Percentiles rank a stretch among this genome's conserved stretches.
phyloP scores from a whole-genome alignment of 2,888 invertebrate species.

The Lypha dubia region DNA sequence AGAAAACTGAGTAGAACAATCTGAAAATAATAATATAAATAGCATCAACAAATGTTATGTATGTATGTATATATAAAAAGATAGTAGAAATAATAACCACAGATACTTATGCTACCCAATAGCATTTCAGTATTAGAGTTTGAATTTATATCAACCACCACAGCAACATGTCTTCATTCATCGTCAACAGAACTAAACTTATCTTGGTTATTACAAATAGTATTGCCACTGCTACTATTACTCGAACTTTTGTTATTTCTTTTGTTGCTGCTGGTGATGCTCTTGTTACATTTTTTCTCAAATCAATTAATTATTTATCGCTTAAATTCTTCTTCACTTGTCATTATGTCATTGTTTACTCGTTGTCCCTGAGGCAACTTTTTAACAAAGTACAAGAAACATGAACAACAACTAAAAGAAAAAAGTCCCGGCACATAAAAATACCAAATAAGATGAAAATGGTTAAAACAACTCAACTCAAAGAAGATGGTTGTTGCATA shows the following conservation, averaged over 20 bases:
- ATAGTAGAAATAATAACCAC: conserved; percentile 24
- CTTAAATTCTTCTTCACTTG: conserved; percentile 83
- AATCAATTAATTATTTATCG: conserved; percentile 83
- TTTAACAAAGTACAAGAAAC: conserved; percentile 67
- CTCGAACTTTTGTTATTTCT: conserved; percentile 23
- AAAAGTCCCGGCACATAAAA: conserved; percentile 26
- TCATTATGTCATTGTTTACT: conserved; percentile 83
- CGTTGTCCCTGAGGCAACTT: conserved; percentile 76
- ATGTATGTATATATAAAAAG: background rate
- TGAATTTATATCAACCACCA: conserved; percentile 63
- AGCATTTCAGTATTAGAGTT: background rate
- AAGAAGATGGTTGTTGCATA: conserved; percentile 48
- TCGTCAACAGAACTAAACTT: conserved; percentile 77
- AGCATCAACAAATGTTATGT: conserved; percentile 25
- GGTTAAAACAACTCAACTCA: conserved; percentile 45
- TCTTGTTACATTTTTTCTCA: conserved; percentile 74
- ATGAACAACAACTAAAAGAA: conserved; percentile 23
- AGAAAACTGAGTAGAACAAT: background rate
- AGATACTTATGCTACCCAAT: conserved; percentile 34
- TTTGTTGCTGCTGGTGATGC: conserved; percentile 45
- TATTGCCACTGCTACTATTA: conserved; percentile 6
- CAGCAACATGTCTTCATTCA: conserved; percentile 77
- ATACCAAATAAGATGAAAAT: conserved; percentile 57
- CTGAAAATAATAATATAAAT: conserved; percentile 28
- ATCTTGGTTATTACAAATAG: conserved; percentile 46